Conservation (phyloP, 2,888 invertebrate genomes). For the Biston stratarius region DNA sequence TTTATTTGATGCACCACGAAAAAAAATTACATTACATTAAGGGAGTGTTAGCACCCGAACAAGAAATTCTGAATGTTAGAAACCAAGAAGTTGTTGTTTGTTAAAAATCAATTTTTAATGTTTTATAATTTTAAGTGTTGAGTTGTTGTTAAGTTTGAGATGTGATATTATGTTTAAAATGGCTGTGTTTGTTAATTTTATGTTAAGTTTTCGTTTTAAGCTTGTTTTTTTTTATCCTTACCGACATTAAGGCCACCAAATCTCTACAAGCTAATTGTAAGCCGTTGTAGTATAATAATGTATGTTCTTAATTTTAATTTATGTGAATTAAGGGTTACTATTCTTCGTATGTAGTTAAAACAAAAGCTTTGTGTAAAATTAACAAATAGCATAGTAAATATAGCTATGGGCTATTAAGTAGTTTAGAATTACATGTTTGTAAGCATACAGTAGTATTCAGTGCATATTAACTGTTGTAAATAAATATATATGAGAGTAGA, state of each 20-base stretch:
- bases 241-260: constrained; percentile 80
- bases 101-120: constrained; percentile 64
- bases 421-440: neutral
- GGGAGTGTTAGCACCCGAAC: no score
- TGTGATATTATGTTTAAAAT: constrained; percentile 72
- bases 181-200: constrained; percentile 87
- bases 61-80: no score
- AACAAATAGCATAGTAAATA: constrained; percentile 81
- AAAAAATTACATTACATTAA: no score
- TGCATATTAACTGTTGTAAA: no score
- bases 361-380: constrained; percentile 85
- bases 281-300: constrained; percentile 40
- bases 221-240: constrained; percentile 64
- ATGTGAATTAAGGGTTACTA: constrained; percentile 50
- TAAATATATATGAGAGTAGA: constrained; percentile 53
- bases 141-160: constrained; percentile 80
- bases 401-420: constrained; percentile 28
- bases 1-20: no score
- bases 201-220: constrained; percentile 85
- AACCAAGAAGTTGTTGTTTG: constrained; percentile 48
- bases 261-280: constrained; percentile 38
- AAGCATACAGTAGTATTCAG: no score
- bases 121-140: constrained; percentile 79
- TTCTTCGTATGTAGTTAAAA: constrained; percentile 75
- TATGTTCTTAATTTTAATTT: constrained; percentile 50